Percentiles rank a stretch among this genome's conserved stretches.
Conservation (phyloP, 2,113 vertebrate species). For the Ia io region DNA sequence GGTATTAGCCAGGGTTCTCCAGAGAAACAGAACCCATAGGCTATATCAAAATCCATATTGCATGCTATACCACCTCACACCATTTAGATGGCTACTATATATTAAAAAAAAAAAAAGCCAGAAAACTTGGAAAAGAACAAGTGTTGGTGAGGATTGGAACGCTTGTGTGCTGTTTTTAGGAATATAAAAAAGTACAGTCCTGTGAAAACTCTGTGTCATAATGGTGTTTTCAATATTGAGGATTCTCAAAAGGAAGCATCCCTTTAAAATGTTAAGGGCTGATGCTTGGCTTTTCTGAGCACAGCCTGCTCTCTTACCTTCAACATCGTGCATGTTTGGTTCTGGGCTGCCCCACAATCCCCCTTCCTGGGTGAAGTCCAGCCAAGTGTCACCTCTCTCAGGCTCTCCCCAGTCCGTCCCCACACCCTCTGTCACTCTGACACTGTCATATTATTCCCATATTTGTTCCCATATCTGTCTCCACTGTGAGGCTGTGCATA, state of each 20-base stretch:
- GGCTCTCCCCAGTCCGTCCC: neutral
- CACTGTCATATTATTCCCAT: neutral
- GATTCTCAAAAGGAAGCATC: neutral
- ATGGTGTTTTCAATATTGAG: neutral
- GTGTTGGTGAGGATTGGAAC: neutral
- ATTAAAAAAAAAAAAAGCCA: neutral
- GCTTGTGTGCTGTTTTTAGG: neutral
- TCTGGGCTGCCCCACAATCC: neutral
- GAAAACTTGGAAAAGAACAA: neutral
- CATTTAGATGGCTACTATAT: neutral
- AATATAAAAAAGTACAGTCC: neutral
- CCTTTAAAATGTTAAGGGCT: neutral
- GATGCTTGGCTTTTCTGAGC: neutral
- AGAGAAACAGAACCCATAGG: neutral
- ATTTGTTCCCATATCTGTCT: neutral
- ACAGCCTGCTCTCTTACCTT: neutral
- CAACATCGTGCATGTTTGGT: neutral
- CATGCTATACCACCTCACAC: neutral
- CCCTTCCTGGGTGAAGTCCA: neutral
- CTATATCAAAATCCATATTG: neutral
- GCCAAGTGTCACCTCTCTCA: neutral
- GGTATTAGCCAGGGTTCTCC: neutral
- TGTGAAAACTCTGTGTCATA: neutral
- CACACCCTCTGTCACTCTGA: neutral
- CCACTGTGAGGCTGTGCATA: neutral